These are phyloP conservation scores for Eilema griseolum DNA, from an alignment of 2,888 invertebrate genomes.

Conservation along the genomic window DNA sequence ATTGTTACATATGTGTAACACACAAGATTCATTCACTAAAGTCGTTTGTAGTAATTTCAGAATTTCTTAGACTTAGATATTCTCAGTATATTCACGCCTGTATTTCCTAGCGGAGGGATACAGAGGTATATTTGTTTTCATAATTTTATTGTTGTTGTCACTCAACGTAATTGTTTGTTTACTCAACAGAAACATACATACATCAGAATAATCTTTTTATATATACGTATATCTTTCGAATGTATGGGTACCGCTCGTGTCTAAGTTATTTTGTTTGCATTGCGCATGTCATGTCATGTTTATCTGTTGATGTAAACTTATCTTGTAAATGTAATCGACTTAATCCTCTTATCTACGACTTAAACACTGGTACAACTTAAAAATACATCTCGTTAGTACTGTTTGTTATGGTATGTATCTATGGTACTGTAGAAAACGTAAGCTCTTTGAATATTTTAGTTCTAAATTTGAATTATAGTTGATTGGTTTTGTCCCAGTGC, in stretches of 20 bases:
- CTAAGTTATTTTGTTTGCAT: conserved; percentile 42
- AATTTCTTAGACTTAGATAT: neutral
- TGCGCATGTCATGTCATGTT: conserved; percentile 52
- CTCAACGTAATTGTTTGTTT: neutral
- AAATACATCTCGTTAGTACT: conserved; percentile 34
- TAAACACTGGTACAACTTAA: conserved; percentile 34
- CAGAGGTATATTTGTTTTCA: neutral
- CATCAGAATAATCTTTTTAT: conserved; percentile 29
- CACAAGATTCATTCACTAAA: neutral
- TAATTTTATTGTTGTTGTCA: neutral
- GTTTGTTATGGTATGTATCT: conserved; percentile 24
- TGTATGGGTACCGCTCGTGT: too few relatives aligned
- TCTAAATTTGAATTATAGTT: conserved; percentile 41
- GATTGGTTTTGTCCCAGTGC: conserved; percentile 14
- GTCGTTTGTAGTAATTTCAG: neutral
- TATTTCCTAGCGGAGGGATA: neutral
- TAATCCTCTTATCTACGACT: conserved; percentile 51
- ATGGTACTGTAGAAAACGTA: conserved; percentile 27
- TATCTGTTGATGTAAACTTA: conserved; percentile 46
- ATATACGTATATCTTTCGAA: too few relatives aligned
- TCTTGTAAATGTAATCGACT: conserved; percentile 41
- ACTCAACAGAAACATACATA: neutral
- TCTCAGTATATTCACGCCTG: neutral
- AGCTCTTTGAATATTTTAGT: conserved; percentile 44
- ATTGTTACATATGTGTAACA: neutral